Conservation (phyloP, 1,140 invertebrate genomes). For the Sipha flava region DNA sequence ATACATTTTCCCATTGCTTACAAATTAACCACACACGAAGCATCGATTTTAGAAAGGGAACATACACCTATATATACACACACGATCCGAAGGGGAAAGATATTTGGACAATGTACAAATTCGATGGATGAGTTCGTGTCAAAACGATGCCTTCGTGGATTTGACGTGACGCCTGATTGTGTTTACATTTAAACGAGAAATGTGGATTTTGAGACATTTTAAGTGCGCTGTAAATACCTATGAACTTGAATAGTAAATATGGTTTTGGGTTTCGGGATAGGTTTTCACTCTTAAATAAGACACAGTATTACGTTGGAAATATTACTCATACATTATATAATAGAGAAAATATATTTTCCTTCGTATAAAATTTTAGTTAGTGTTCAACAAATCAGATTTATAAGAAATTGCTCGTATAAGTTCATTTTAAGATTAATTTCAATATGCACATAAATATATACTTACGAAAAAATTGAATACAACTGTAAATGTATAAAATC, state of each 20-base stretch:
- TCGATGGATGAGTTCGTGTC: constrained; percentile 23
- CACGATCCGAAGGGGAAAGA: not conserved
- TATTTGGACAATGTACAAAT: constrained; percentile 16
- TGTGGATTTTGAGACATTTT: constrained; percentile 26
- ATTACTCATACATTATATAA: too few relatives aligned
- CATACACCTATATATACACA: not conserved
- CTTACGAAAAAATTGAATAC: too few relatives aligned
- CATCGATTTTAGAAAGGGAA: not conserved
- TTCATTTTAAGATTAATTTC: too few relatives aligned
- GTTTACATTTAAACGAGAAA: constrained; percentile 23
- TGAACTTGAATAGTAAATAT: constrained; percentile 20
- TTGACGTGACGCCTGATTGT: constrained; percentile 28
- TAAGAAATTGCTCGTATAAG: too few relatives aligned
- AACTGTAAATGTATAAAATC: too few relatives aligned
- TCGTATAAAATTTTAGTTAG: too few relatives aligned
- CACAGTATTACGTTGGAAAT: not conserved
- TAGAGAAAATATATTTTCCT: too few relatives aligned
- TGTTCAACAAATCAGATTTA: too few relatives aligned
- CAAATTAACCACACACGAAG: not conserved
- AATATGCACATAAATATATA: too few relatives aligned
- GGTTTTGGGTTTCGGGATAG: constrained; percentile 2
- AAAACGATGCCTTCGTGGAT: constrained; percentile 15
- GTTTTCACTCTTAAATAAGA: not conserved
- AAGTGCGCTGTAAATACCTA: constrained; percentile 23
- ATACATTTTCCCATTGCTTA: not conserved